Evolutionary conservation across 2,888 invertebrate species (phyloP), one percentile per base, ranked within the genome.

Genomic region (Malachius bipustulatus): DNA sequence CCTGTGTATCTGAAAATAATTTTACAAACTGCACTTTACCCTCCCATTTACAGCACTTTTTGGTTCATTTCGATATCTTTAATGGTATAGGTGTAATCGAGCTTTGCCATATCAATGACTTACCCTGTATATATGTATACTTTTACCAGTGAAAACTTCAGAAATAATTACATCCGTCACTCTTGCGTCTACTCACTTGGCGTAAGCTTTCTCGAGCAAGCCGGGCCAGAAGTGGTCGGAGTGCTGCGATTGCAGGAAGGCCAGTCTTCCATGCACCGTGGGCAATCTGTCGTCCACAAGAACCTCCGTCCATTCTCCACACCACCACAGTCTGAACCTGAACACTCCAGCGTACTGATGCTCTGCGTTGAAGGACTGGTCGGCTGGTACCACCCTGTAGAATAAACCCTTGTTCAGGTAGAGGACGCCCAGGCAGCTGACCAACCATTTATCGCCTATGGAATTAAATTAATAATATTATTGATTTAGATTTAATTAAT

Each of bases 261-360:
- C 85, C 41, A 90, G 67, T 44, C 82, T 74, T 6, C 85, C 87
- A 56, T 85, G 82, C 27, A 89, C 84, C 0, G 88, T 88, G 4
- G 90, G 90, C 40, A 91, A 67, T 13, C 87, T 72, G 60, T 91
- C 91, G 58, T 91, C 90, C 11, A 91, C 85, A 32, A 89, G 66
- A 16, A 83, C 82, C 58, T 90, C 90, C 14, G 82, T 77, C 90
- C 90, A 91, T 56, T 88, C 83, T 3, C 89, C 90, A 54, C 87
- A 88, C 87, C 89, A 89, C 89, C 89, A 91, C 13, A 91, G 63
- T 0, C 89, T 77, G 63, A 91, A 91, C 45, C 90, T 77, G 64
- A 85, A 88, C 11, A 87, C 77, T 1, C 88, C 88, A 29, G 80
- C 73, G 51, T 82, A 81, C 10, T 75, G 71, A n/a, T n/a, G n/a